Conservation (phyloP, 2,888 invertebrate genomes). For the Gymnosoma rotundatum region DNA sequence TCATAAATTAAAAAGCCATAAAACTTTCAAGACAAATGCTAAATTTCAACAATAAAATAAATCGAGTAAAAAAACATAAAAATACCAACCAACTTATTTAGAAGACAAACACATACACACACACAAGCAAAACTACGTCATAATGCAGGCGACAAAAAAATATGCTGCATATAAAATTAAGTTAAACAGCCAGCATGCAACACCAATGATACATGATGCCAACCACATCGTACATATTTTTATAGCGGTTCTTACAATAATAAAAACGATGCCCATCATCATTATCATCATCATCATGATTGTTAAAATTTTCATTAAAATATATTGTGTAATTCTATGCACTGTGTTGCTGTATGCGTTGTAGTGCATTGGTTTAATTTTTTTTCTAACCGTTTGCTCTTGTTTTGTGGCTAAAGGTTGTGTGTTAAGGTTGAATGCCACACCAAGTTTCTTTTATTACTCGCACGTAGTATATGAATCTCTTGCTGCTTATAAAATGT, state of each 20-base stretch:
- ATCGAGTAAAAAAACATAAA: slow-evolving; percentile 33
- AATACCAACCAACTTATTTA: slow-evolving; percentile 39
- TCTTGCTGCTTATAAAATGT: slow-evolving; percentile 42
- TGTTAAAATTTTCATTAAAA: slow-evolving; percentile 39
- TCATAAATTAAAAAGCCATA: slow-evolving; percentile 80
- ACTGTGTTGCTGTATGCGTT: slow-evolving; percentile 16
- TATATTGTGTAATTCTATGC: slow-evolving; percentile 47
- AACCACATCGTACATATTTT: slow-evolving; percentile 39
- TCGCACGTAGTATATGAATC: slow-evolving; percentile 55
- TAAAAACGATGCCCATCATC: slow-evolving; percentile 16
- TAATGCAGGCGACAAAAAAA: slow-evolving; percentile 50
- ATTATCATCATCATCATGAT: slow-evolving; percentile 26
- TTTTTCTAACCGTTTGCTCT: slow-evolving; percentile 29
- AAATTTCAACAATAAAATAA: slow-evolving; percentile 59
- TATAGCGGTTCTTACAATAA: slow-evolving; percentile 50
- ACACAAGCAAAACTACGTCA: slow-evolving; percentile 1
- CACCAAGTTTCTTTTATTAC: slow-evolving; percentile 55
- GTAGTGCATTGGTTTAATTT: slow-evolving; percentile 21
- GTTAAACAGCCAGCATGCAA: slow-evolving; percentile 52
- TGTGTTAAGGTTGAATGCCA: slow-evolving; percentile 68
- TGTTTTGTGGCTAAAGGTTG: slow-evolving; percentile 67
- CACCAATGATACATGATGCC: slow-evolving; percentile 50
- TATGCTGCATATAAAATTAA: slow-evolving; percentile 52
- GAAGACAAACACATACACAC: background rate
- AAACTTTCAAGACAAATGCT: slow-evolving; percentile 80